phyloP scores from a whole-genome alignment of 2,888 invertebrate genomes.

The Habrosyne pyritoides region DNA sequence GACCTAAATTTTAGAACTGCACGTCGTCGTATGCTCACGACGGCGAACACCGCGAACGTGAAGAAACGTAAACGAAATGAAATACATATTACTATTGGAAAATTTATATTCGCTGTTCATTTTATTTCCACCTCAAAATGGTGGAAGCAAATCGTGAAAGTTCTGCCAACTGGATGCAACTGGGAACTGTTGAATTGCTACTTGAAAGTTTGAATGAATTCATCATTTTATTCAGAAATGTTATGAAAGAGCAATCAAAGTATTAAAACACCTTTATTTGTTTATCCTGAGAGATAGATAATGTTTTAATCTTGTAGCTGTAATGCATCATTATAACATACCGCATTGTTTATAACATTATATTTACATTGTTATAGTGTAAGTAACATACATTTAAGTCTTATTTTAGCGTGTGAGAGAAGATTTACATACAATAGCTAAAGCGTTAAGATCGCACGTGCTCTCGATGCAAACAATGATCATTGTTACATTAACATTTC shows the following conservation, averaged over 20 bases:
- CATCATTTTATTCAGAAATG: constrained; percentile 23
- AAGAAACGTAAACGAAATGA: not conserved
- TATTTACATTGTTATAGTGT: not conserved
- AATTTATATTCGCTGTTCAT: not conserved
- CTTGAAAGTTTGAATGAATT: constrained; percentile 32
- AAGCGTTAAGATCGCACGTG: constrained; percentile 70
- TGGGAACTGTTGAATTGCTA: constrained; percentile 23
- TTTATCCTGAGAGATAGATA: not conserved
- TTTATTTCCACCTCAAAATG: constrained; percentile 18
- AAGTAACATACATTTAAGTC: constrained; percentile 18
- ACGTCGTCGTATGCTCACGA: no score
- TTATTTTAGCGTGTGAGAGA: constrained; percentile 51
- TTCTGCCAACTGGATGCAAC: constrained; percentile 19
- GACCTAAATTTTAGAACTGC: not conserved
- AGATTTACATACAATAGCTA: constrained; percentile 73
- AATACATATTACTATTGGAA: not conserved
- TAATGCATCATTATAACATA: not conserved
- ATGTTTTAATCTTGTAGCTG: not conserved
- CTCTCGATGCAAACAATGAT: constrained; percentile 69
- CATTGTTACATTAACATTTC: constrained; percentile 60
- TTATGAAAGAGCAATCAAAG: constrained; percentile 7
- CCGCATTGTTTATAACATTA: not conserved
- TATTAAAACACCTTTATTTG: not conserved
- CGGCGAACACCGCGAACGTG: not conserved
- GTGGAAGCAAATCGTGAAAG: constrained; percentile 27